Percentiles rank a stretch among this genome's conserved stretches.
phyloP scores from a whole-genome alignment of 2,113 vertebrate species.

The Platycercus adscitus region DNA sequence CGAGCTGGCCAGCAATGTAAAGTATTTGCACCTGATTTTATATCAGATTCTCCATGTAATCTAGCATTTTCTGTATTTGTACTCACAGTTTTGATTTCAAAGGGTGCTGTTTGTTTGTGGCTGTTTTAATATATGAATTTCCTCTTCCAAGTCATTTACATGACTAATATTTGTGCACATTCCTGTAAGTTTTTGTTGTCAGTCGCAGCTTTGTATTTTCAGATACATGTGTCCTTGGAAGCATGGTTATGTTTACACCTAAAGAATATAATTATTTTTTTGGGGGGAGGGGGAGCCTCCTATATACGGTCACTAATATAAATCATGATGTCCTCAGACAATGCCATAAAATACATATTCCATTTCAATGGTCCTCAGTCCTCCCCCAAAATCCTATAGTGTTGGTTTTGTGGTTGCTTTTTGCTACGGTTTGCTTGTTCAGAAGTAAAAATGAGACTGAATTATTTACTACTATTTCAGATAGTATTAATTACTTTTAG shows the following conservation, averaged over 20 bases:
- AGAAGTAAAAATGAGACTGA: background rate
- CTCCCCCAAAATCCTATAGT: background rate
- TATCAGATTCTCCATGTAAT: background rate
- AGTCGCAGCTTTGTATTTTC: conserved; percentile 13
- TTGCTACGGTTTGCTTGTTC: background rate
- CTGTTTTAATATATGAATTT: background rate
- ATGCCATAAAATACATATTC: background rate
- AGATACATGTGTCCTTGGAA: background rate
- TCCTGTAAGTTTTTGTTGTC: background rate
- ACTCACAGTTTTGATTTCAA: background rate
- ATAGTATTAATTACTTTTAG: background rate
- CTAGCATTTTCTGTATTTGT: background rate
- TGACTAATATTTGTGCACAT: background rate
- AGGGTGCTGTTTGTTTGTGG: background rate
- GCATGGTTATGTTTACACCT: background rate
- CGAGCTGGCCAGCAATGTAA: background rate
- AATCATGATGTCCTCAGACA: background rate
- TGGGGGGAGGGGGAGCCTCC: background rate
- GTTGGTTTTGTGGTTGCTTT: background rate
- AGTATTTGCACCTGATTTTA: background rate
- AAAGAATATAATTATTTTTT: background rate
- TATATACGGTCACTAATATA: background rate
- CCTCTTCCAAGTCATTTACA: background rate
- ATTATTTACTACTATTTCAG: background rate
- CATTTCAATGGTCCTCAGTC: background rate